phyloP scores from a whole-genome alignment of 2,888 invertebrate species.

The Luperina nickerlii region DNA sequence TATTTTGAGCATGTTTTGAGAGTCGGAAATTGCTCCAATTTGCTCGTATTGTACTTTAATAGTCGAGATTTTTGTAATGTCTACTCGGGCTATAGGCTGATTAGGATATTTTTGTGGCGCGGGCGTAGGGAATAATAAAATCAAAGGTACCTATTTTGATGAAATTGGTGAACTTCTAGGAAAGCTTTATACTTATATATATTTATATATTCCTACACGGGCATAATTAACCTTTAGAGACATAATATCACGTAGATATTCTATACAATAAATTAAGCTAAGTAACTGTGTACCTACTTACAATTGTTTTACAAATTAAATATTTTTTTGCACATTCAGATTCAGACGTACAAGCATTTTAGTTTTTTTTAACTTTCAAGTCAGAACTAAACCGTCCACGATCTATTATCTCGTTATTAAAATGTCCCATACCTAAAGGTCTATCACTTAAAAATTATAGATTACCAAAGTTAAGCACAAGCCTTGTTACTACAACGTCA shows the following conservation, averaged over 20 bases:
- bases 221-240: not conserved
- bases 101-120: conserved; percentile 34
- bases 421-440: not conserved
- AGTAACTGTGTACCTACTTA: no score
- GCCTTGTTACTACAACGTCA: not conserved
- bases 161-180: not conserved
- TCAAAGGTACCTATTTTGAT: not conserved
- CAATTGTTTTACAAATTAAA: not conserved
- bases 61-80: conserved; percentile 35
- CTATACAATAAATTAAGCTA: not conserved
- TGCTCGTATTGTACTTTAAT: conserved; percentile 75
- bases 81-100: conserved; percentile 19
- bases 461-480: not conserved
- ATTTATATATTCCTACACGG: not conserved
- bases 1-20: conserved; percentile 79
- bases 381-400: not conserved
- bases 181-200: not conserved
- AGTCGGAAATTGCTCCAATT: conserved; percentile 81
- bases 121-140: conserved; percentile 7
- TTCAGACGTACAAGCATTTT: not conserved
- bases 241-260: not conserved
- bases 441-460: not conserved
- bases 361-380: not conserved
- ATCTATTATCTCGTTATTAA: not conserved
- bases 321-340: not conserved